Percentiles rank a stretch among this genome's conserved stretches.
phyloP scores from a whole-genome alignment of 2,113 vertebrate genomes.

The Platichthys stellatus region DNA sequence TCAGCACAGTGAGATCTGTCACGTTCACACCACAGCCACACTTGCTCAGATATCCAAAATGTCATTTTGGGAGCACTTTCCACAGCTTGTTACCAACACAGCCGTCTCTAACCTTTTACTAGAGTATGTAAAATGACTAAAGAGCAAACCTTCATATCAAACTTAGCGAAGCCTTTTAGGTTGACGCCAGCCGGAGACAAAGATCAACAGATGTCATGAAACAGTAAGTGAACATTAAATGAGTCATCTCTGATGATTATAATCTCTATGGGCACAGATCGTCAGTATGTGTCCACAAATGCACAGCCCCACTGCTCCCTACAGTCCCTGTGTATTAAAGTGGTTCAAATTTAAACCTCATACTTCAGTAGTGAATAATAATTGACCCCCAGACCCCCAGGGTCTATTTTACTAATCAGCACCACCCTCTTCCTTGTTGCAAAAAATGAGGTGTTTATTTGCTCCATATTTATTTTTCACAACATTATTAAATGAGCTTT shows the following conservation, averaged over 20 bases:
- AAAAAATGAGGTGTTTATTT: too few species aligned
- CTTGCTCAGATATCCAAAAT: constrained; percentile 50
- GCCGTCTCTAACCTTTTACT: background rate
- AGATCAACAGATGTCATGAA: background rate
- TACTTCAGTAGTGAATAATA: too few species aligned
- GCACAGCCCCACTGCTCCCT: background rate
- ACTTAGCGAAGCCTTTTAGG: background rate
- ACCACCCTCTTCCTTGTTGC: too few species aligned
- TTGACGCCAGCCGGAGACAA: background rate
- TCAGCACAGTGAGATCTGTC: constrained; percentile 24
- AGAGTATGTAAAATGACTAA: background rate
- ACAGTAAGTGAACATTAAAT: background rate
- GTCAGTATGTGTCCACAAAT: too few species aligned
- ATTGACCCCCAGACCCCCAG: too few species aligned
- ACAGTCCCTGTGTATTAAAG: background rate
- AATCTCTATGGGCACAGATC: too few species aligned
- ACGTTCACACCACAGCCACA: constrained; percentile 60
- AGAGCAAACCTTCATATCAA: background rate
- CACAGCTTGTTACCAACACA: background rate
- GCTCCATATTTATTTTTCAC: too few species aligned
- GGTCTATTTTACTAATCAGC: too few species aligned
- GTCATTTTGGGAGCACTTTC: constrained; percentile 18
- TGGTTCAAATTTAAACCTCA: too few species aligned
- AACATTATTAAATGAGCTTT: too few species aligned
- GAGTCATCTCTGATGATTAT: too few species aligned